phyloP scores from a whole-genome alignment of 1,140 invertebrate species.

The Papilio machaon region DNA sequence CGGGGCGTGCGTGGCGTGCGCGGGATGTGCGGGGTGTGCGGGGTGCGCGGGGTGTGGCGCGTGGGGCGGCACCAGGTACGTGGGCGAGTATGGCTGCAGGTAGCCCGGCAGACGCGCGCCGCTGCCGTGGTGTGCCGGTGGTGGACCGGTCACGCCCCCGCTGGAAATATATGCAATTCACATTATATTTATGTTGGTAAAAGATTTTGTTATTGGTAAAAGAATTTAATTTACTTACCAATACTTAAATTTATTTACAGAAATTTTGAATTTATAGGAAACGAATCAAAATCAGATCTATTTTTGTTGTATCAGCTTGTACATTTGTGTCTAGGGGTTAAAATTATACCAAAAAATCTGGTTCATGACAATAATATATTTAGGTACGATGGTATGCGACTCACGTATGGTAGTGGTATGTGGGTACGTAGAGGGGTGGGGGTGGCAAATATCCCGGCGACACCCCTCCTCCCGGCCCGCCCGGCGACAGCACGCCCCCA shows the following conservation, averaged over 20 bases:
- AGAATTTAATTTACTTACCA: too few species aligned
- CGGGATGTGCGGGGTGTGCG: conserved; percentile 35
- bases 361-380: too few species aligned
- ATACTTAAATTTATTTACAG: too few species aligned
- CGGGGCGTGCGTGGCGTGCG: conserved; percentile 1
- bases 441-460: conserved; percentile 76
- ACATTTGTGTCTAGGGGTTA: too few species aligned
- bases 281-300: too few species aligned
- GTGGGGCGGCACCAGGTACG: conserved; percentile 74
- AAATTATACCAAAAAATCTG: too few species aligned
- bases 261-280: too few species aligned
- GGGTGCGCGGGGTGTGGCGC: conserved; percentile 39
- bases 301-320: too few species aligned
- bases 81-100: conserved; percentile 78
- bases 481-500: conserved; percentile 72
- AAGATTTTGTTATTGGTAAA: too few species aligned
- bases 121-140: conserved; percentile 74
- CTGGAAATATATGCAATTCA: conserved; percentile 41
- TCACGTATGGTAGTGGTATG: conserved; percentile 80
- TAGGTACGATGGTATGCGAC: conserved; percentile 39
- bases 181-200: neutral
- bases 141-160: conserved; percentile 63
- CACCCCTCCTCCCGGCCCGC: conserved; percentile 74
- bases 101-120: conserved; percentile 76
- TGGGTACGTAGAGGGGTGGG: conserved; percentile 77